Percentiles rank a stretch among this genome's conserved stretches.
phyloP scores from a whole-genome alignment of 2,797 vertebrate genomes.

The Sebastiscus albofasciatus region DNA sequence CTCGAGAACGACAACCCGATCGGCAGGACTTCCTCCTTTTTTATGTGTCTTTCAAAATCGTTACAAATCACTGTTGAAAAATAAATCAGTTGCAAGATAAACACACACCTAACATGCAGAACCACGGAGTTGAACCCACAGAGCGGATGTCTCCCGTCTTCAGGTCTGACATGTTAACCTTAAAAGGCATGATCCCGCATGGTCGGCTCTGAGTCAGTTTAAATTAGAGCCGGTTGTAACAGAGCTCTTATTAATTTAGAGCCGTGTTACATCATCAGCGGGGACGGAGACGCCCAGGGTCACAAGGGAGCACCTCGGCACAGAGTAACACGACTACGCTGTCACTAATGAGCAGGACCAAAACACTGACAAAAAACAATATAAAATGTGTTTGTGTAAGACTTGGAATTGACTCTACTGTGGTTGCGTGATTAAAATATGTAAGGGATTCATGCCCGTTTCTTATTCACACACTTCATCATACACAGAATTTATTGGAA shows the following conservation, averaged over 20 bases:
- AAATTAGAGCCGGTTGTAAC: conserved; percentile 29
- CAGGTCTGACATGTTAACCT: conserved; percentile 34
- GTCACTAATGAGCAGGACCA: neutral
- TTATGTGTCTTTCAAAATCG: neutral
- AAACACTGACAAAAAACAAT: neutral
- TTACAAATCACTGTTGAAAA: neutral
- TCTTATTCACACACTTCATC: neutral
- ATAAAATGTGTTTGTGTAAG: neutral
- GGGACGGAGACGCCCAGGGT: neutral
- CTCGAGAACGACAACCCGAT: neutral
- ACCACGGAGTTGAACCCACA: conserved; percentile 1
- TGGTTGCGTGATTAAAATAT: neutral
- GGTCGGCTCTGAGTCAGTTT: conserved; percentile 25
- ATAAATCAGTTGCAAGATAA: neutral
- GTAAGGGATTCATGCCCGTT: neutral
- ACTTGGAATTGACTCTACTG: neutral
- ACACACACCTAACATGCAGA: conserved; percentile 1
- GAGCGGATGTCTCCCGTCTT: conserved; percentile 18
- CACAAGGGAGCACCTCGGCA: neutral
- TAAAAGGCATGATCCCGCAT: neutral
- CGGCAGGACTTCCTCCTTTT: neutral
- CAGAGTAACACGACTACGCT: neutral
- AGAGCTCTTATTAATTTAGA: conserved; percentile 31
- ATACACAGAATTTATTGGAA: neutral
- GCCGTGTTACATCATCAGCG: conserved; percentile 20